Percentiles rank a stretch among this genome's conserved stretches.
These are phyloP conservation scores for Lottia scabra DNA, from an alignment of 2,888 invertebrate species.

Conservation along the genomic window DNA sequence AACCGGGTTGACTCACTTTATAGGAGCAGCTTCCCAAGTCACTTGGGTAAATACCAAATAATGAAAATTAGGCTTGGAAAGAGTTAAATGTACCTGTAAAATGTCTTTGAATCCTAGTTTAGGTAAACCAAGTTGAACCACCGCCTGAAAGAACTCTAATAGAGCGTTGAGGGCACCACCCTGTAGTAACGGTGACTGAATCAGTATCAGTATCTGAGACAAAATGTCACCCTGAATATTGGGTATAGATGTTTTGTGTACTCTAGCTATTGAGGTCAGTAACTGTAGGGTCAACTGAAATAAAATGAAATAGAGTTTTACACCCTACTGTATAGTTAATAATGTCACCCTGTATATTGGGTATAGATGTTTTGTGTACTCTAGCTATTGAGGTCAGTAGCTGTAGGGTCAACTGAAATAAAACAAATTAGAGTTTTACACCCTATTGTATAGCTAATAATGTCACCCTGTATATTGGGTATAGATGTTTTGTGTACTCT, in stretches of 20 bases:
- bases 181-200: slow-evolving; percentile 92
- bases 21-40: no score
- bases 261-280: slow-evolving; percentile 64
- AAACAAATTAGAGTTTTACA: slow-evolving; percentile 6
- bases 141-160: slow-evolving; percentile 91
- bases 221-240: slow-evolving; percentile 60
- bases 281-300: slow-evolving; percentile 66
- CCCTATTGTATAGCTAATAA: slow-evolving; percentile 36
- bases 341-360: slow-evolving; percentile 57
- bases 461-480: slow-evolving; percentile 55
- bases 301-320: slow-evolving; percentile 8
- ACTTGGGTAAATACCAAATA: no score
- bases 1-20: no score
- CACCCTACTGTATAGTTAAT: slow-evolving; percentile 27
- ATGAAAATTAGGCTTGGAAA: no score
- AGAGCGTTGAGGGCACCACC: slow-evolving; percentile 92
- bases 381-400: slow-evolving; percentile 65
- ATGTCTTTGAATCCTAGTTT: slow-evolving; percentile 82
- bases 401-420: slow-evolving; percentile 63
- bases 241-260: slow-evolving; percentile 59
- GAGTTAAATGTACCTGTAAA: slow-evolving; percentile 69
- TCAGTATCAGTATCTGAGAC: slow-evolving; percentile 81
- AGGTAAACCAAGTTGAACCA: slow-evolving; percentile 83
- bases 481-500: slow-evolving; percentile 59
- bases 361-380: slow-evolving; percentile 59